Percentiles rank a stretch among this genome's conserved stretches.
Evolutionary conservation across 1,140 invertebrate species (phyloP).

Genomic region (Drosophila kurseongensis): DNA sequence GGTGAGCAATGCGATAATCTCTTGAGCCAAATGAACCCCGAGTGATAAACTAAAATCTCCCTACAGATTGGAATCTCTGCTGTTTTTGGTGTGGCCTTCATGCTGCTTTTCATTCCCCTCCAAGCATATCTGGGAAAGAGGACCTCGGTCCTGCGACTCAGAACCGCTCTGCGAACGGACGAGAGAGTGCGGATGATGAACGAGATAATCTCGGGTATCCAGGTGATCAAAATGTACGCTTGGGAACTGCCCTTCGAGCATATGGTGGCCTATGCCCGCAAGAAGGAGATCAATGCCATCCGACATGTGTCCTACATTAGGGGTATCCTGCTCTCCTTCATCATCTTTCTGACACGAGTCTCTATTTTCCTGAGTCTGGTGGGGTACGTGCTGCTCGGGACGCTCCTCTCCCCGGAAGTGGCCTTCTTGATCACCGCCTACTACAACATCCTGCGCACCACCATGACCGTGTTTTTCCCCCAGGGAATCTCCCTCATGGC

Average conservation of each 20-base stretch:
- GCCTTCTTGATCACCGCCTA: constrained; percentile 91
- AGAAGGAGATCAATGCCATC: constrained; percentile 86
- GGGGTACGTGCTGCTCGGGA: constrained; percentile 89
- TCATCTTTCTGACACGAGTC: constrained; percentile 90
- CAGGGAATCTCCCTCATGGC: constrained; percentile 87
- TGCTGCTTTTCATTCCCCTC: constrained; percentile 93
- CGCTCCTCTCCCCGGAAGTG: constrained; percentile 86
- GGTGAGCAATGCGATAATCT: constrained; percentile 38
- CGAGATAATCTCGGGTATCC: constrained; percentile 94
- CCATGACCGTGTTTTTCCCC: constrained; percentile 91
- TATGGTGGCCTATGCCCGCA: constrained; percentile 87
- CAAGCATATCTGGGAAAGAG: constrained; percentile 92
- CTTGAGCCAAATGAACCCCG: too few relatives aligned
- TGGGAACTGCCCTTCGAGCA: constrained; percentile 92
- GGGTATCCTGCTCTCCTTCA: constrained; percentile 90
- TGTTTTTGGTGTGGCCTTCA: constrained; percentile 90
- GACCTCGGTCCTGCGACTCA: constrained; percentile 88
- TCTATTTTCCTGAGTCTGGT: constrained; percentile 92
- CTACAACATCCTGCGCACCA: constrained; percentile 90
- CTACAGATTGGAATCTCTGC: constrained; percentile 89
- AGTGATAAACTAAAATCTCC: background rate
- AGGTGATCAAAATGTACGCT: constrained; percentile 96
- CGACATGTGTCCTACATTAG: constrained; percentile 89
- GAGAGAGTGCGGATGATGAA: constrained; percentile 94
- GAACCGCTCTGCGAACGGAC: constrained; percentile 91